A percentile compares a stretch with the other conserved stretches of the same genome.
phyloP scores from a whole-genome alignment of 2,797 vertebrate species.

The Ataeniobius toweri region DNA sequence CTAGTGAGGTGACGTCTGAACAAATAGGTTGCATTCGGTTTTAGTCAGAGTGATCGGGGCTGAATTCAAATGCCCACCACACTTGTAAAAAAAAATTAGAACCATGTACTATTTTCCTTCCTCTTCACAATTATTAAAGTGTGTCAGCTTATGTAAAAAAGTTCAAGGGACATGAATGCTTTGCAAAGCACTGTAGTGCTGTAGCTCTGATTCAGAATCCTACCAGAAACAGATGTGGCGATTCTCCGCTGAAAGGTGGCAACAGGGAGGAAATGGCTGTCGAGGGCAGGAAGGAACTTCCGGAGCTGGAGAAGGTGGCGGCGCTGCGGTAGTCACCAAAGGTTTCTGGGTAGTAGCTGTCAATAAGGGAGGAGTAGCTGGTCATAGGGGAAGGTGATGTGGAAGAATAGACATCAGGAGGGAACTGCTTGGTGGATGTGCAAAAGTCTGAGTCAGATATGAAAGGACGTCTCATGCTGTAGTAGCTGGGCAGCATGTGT shows the following conservation, averaged over 20 bases:
- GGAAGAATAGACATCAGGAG: constrained; percentile 80
- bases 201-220: constrained; percentile 14
- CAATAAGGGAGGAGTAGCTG: constrained; percentile 85
- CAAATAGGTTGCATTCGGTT: too few relatives aligned
- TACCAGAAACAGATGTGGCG: constrained; percentile 86
- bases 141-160: background rate
- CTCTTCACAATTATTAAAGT: background rate
- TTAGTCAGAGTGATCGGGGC: too few relatives aligned
- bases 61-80: too few relatives aligned
- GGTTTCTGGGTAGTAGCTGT: constrained; percentile 85
- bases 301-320: constrained; percentile 73
- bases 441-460: constrained; percentile 87
- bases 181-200: background rate
- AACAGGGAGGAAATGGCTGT: constrained; percentile 84
- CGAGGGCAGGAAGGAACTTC: constrained; percentile 82
- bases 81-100: background rate
- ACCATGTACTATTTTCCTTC: background rate
- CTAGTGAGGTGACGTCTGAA: too few relatives aligned
- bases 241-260: constrained; percentile 83
- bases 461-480: constrained; percentile 85
- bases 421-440: constrained; percentile 82
- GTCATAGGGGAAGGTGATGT: constrained; percentile 74
- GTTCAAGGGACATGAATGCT: background rate
- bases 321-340: constrained; percentile 82
- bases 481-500: constrained; percentile 83